These are phyloP conservation scores for Phymanthus crucifer DNA, from an alignment of 92 coral and sea anemone genomes.

Conservation along the genomic window DNA sequence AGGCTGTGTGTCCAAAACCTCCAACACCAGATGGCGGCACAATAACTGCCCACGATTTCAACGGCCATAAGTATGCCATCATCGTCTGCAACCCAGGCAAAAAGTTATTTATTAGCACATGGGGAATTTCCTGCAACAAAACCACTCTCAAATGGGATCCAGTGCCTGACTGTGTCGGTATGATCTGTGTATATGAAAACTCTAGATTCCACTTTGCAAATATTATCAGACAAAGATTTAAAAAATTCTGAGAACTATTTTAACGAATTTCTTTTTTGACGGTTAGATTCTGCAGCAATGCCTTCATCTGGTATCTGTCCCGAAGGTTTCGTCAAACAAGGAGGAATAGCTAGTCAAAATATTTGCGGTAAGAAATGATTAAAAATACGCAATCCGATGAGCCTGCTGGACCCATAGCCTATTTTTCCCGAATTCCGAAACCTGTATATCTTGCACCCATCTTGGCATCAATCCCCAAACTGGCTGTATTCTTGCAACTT, in stretches of 20 bases:
- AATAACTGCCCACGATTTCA: background rate
- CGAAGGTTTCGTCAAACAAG: constrained; percentile 23
- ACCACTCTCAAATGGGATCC: constrained; percentile 31
- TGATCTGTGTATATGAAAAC: background rate
- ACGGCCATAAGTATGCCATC: constrained; percentile 33
- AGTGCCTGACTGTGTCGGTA: constrained; percentile 38
- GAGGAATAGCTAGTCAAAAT: background rate
- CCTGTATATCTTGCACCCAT: too few species aligned
- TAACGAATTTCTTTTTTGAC: background rate
- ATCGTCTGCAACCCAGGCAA: constrained; percentile 34
- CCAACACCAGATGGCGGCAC: constrained; percentile 43
- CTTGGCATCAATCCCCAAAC: too few species aligned
- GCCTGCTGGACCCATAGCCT: too few species aligned
- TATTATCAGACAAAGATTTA: background rate
- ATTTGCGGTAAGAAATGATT: constrained; percentile 38
- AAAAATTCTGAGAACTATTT: background rate
- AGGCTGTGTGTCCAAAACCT: constrained; percentile 39
- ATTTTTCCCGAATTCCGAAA: background rate
- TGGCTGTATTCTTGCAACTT: too few species aligned
- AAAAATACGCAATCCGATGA: too few species aligned
- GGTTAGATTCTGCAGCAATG: background rate
- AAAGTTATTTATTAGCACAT: constrained; percentile 17
- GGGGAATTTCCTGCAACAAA: constrained; percentile 28
- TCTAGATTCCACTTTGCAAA: background rate
- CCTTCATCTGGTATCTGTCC: constrained; percentile 24